These are phyloP conservation scores for Cordilura impudica DNA, from an alignment of 2,888 invertebrate genomes.

Conservation along the genomic window DNA sequence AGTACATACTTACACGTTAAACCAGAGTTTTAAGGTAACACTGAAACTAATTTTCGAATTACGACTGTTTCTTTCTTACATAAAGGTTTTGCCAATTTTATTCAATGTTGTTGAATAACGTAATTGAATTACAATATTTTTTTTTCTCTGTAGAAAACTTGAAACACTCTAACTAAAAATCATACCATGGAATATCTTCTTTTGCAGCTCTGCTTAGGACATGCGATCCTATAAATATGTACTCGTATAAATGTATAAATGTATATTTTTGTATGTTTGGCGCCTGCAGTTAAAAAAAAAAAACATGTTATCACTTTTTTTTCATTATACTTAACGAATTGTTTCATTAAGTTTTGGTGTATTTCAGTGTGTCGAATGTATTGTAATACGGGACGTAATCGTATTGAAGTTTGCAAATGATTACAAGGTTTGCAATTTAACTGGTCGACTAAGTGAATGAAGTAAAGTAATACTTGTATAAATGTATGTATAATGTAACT, in stretches of 20 bases:
- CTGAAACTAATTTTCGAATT: no score
- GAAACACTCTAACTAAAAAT: no score
- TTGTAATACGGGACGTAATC: slow-evolving; percentile 42
- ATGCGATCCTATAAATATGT: no score
- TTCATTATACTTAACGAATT: neutral
- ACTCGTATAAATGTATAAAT: no score
- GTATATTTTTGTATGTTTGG: neutral
- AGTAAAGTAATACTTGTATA: slow-evolving; percentile 4
- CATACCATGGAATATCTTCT: no score
- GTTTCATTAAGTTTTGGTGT: slow-evolving; percentile 12
- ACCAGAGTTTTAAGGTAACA: no score
- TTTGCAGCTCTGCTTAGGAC: neutral
- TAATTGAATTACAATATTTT: no score
- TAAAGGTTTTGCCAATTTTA: no score
- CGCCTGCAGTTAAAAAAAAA: neutral
- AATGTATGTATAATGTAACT: neutral
- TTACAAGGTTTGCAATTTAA: slow-evolving; percentile 27
- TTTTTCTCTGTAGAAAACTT: no score
- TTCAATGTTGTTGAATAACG: no score
- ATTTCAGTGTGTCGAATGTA: slow-evolving; percentile 20
- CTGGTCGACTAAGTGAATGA: neutral
- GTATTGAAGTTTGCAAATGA: slow-evolving; percentile 44
- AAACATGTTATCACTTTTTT: slow-evolving; percentile 3
- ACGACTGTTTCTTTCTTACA: no score
- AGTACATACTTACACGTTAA: neutral